Conservation (phyloP, 2,888 invertebrate genomes). For the Pheosia tremula region DNA sequence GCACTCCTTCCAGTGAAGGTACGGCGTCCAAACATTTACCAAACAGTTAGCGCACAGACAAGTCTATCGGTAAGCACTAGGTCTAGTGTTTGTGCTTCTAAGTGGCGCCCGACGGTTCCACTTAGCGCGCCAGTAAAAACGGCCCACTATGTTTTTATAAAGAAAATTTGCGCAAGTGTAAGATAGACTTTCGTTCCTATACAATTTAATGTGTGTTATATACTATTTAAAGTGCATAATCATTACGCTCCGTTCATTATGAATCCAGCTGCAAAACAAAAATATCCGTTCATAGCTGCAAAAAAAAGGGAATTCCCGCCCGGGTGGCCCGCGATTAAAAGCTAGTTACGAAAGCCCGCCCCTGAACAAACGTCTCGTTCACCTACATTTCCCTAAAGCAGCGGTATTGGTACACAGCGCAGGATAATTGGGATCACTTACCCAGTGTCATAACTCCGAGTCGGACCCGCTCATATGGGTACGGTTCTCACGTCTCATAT, state of each 20-base stretch:
- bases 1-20: neutral
- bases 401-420: constrained; percentile 13
- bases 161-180: neutral
- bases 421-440: constrained; percentile 34
- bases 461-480: constrained; percentile 18
- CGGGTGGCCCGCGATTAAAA: too few species aligned
- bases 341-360: too few species aligned
- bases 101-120: neutral
- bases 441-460: constrained; percentile 31
- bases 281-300: too few species aligned
- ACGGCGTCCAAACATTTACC: constrained; percentile 1
- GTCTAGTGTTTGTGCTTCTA: constrained; percentile 3
- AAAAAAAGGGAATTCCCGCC: too few species aligned
- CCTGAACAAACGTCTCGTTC: too few species aligned
- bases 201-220: too few species aligned
- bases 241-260: too few species aligned
- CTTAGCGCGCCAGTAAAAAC: neutral
- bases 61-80: constrained; percentile 4
- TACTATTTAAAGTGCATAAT: too few species aligned
- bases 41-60: constrained; percentile 4
- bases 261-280: too few species aligned
- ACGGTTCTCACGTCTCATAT: constrained; percentile 31
- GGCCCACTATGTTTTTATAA: neutral
- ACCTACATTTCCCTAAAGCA: neutral
- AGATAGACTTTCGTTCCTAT: neutral